Conservation (phyloP, 2,888 invertebrate genomes). For the Sicus ferrugineus region DNA sequence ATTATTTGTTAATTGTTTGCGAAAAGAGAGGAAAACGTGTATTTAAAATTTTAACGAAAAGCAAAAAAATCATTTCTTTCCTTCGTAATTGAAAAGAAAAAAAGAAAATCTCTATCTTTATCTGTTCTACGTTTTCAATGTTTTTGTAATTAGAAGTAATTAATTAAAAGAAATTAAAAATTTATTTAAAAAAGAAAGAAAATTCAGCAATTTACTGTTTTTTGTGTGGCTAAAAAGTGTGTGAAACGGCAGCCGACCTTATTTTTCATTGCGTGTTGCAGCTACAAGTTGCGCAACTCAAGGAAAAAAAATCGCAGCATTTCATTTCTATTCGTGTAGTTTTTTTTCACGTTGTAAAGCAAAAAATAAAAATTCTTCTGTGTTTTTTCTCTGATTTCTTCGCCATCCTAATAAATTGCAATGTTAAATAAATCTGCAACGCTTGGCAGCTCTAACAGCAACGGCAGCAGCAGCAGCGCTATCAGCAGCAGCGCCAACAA, state of each 20-base stretch:
- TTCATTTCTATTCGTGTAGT: neutral
- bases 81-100: too few species aligned
- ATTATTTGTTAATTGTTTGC: conserved; percentile 26
- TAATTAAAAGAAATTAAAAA: conserved; percentile 26
- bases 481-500: conserved; percentile 10
- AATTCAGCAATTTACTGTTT: conserved; percentile 32
- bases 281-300: conserved; percentile 11
- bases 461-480: conserved; percentile 32
- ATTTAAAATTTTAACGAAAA: neutral
- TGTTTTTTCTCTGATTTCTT: conserved; percentile 19
- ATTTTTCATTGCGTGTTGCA: conserved; percentile 18
- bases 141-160: conserved; percentile 25
- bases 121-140: conserved; percentile 49
- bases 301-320: neutral
- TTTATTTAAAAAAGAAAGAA: conserved; percentile 32
- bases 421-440: conserved; percentile 56
- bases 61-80: neutral
- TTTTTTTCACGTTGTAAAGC: neutral
- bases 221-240: conserved; percentile 37
- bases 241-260: neutral
- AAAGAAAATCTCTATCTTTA: conserved; percentile 16
- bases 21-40: neutral
- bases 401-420: conserved; percentile 43
- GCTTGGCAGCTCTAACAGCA: conserved; percentile 50
- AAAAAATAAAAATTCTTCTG: conserved; percentile 12